Evolutionary conservation across 2,888 invertebrate species (phyloP), one percentile per base, ranked within the genome.

Genomic region (Drosophila recens): DNA sequence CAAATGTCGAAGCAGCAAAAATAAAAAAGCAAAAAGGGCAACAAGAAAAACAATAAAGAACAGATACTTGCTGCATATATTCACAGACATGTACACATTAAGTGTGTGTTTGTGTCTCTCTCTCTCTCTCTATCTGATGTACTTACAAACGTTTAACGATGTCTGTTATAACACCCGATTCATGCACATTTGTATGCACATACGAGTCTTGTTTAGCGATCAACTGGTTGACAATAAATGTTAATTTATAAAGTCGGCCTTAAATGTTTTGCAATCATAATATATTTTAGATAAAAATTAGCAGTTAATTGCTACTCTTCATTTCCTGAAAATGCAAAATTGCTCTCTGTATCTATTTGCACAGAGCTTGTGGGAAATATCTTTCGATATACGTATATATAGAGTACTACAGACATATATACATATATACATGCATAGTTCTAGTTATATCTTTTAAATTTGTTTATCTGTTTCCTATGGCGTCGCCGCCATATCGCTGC

Each of bases 1-100:
- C 62, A 80, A 80, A 72, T 80, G 77, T 74, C 72, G 80, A 79
- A 77, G 65, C 77, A 68, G 71, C 80, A 74, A 42, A 58, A 48
- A 68, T 4, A 23, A 27, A 27, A 68, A 51, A 38, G 27, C 20
- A 71, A 75, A 71, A 75, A 64, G 54, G 49, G 71, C 71, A 70
- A 49, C 34, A 45, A 56, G 34, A 51, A 45, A 43, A 65, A 66
- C 52, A 68, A 58, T 46, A 67, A 52, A 70, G 45, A 57, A 30
- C 13, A 57, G n/a, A 33, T 43, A 53, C 56, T 61, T 52, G 43
- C 3, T 62, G 53, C 48, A 54, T 34, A 42, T 34, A 42, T 51
- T 33, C 36, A 30, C 13, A 27, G 34, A 34, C 36, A 57, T 49
- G 17, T 45, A 51, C 27, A 13, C 43, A 48, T 53, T 20, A 36